phyloP scores from a whole-genome alignment of 2,113 vertebrate species.

The Zosterops pallidus region DNA sequence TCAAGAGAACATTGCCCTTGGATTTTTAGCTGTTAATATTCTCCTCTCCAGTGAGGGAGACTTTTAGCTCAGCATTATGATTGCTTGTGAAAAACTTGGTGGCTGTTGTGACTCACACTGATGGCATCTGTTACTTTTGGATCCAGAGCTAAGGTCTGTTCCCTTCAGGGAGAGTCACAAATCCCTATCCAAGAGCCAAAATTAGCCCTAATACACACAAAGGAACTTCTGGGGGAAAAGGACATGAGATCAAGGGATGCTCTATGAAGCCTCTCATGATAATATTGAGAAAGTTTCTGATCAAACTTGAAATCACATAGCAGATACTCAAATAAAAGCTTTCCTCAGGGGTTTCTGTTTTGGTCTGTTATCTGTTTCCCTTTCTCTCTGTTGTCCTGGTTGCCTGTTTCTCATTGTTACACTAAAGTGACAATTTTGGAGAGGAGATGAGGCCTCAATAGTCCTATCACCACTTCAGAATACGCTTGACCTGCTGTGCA shows the following conservation, averaged over 20 bases:
- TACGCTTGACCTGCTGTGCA: neutral
- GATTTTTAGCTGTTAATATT: neutral
- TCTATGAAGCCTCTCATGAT: neutral
- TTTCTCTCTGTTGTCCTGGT: neutral
- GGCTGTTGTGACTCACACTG: slow-evolving; percentile 36
- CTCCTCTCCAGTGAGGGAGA: neutral
- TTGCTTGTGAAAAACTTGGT: slow-evolving; percentile 32
- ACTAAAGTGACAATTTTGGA: neutral
- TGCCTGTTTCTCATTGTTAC: neutral
- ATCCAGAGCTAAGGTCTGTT: slow-evolving; percentile 18
- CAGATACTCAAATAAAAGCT: neutral
- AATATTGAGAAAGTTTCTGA: neutral
- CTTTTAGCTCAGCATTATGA: neutral
- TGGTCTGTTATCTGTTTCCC: neutral
- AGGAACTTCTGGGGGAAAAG: neutral
- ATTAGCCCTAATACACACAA: neutral
- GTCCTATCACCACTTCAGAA: neutral
- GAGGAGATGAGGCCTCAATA: neutral
- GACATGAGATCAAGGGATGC: neutral
- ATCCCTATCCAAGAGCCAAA: slow-evolving; percentile 10
- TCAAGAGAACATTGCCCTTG: neutral
- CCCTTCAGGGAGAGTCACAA: neutral
- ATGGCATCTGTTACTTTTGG: slow-evolving; percentile 48
- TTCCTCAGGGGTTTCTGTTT: neutral
- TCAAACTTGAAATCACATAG: neutral